These are phyloP conservation scores for Plodia interpunctella DNA, from an alignment of 1,140 invertebrate species.

Conservation along the genomic window DNA sequence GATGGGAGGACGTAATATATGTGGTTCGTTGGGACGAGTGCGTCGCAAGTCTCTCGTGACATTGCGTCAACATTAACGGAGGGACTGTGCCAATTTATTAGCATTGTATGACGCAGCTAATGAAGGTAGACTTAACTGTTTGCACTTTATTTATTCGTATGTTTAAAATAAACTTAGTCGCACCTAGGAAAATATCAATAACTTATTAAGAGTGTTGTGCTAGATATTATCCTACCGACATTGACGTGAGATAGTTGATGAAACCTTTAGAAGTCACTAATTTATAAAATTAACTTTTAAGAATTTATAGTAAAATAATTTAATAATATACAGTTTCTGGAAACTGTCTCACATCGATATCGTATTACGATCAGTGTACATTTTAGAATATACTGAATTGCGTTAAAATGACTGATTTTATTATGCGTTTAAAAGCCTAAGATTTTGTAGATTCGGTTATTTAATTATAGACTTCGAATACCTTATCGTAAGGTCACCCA, in stretches of 20 bases:
- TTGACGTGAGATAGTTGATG: slow-evolving; percentile 65
- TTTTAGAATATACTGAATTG: slow-evolving; percentile 74
- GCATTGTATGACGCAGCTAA: slow-evolving; percentile 61
- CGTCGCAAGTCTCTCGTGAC: slow-evolving; percentile 5
- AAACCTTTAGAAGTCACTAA: slow-evolving; percentile 70
- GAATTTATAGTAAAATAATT: slow-evolving; percentile 73
- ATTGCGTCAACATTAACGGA: slow-evolving; percentile 43
- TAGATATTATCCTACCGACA: slow-evolving; percentile 67
- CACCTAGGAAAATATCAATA: slow-evolving; percentile 76
- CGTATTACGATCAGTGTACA: slow-evolving; percentile 71
- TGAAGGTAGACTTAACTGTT: slow-evolving; percentile 69
- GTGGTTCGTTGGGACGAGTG: slow-evolving; percentile 12
- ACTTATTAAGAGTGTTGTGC: slow-evolving; percentile 76
- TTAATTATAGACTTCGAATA: slow-evolving; percentile 64
- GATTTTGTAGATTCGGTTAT: slow-evolving; percentile 70
- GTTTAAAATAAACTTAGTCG: slow-evolving; percentile 74
- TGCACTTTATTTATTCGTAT: slow-evolving; percentile 76
- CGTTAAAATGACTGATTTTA: slow-evolving; percentile 78
- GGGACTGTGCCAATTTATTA: slow-evolving; percentile 71
- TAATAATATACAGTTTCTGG: slow-evolving; percentile 52
- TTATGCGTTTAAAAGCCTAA: slow-evolving; percentile 75
- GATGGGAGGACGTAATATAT: slow-evolving; percentile 3
- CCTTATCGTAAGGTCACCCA: slow-evolving; percentile 66
- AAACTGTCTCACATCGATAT: slow-evolving; percentile 66
- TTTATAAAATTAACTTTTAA: slow-evolving; percentile 71